Evolutionary conservation across 2,888 invertebrate genomes (phyloP).

Genomic region (Dynastes tityus): DNA sequence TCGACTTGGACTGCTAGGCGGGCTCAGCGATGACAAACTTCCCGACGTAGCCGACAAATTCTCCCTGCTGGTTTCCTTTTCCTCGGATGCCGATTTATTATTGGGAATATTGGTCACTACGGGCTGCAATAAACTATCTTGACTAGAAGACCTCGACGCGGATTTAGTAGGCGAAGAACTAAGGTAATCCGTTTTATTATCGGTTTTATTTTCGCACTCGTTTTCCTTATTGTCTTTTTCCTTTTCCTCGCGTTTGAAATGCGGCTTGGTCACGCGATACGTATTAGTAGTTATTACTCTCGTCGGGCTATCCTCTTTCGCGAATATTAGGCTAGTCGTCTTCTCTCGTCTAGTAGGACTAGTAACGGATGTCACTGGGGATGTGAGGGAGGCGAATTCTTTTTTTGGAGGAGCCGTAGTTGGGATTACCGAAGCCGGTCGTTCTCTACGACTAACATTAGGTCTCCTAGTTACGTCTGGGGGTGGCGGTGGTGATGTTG

Average conservation of each 20-base stretch:
- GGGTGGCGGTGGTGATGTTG: conserved; percentile 71
- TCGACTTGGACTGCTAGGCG: conserved; percentile 70
- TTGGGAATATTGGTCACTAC: conserved; percentile 67
- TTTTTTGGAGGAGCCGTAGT: conserved; percentile 58
- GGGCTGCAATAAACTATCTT: conserved; percentile 59
- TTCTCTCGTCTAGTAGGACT: conserved; percentile 65
- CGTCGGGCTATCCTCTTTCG: conserved; percentile 40
- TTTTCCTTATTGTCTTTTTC: conserved; percentile 42
- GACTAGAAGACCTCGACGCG: conserved; percentile 57
- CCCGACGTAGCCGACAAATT: conserved; percentile 68
- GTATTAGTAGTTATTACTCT: conserved; percentile 45
- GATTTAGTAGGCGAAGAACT: conserved; percentile 46
- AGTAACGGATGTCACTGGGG: conserved; percentile 51
- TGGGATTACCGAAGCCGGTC: conserved; percentile 67
- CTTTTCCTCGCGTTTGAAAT: conserved; percentile 44
- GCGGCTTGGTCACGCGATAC: conserved; percentile 47
- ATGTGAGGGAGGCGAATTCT: conserved; percentile 46
- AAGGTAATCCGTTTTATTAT: conserved; percentile 40
- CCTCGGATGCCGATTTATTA: conserved; percentile 71
- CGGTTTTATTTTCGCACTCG: conserved; percentile 38
- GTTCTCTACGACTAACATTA: conserved; percentile 65
- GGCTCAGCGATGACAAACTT: conserved; percentile 69
- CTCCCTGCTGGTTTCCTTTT: conserved; percentile 67
- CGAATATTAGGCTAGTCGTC: conserved; percentile 50
- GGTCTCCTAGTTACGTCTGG: conserved; percentile 67